phyloP scores from a whole-genome alignment of 2,888 invertebrate species.

The Drosophila eohydei region DNA sequence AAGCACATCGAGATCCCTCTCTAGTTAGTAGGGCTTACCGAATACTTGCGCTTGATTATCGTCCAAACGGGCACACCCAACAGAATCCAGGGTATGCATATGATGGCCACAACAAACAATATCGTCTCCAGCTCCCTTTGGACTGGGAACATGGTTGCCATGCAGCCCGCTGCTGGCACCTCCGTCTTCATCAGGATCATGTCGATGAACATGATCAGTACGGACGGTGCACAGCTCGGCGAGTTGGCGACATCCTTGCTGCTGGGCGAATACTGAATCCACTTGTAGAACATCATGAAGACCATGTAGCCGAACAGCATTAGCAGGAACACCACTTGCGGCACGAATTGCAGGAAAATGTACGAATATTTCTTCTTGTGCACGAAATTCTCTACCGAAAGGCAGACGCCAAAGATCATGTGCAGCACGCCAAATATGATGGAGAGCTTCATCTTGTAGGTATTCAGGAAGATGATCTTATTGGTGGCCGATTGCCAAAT shows the following conservation, averaged over 20 bases:
- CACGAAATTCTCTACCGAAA: conserved; percentile 91
- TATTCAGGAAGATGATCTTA: conserved; percentile 96
- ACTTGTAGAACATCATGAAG: conserved; percentile 95
- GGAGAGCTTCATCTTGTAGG: conserved; percentile 98
- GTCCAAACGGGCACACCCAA: conserved; percentile 94
- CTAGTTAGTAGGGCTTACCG: conserved; percentile 30
- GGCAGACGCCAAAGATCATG: conserved; percentile 96
- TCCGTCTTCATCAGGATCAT: conserved; percentile 89
- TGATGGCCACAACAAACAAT: conserved; percentile 91
- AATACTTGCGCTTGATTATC: conserved; percentile 84
- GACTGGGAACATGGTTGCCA: conserved; percentile 88
- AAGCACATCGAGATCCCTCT: too few species aligned
- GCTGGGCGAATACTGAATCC: conserved; percentile 89
- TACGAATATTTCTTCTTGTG: conserved; percentile 89
- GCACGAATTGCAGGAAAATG: conserved; percentile 93
- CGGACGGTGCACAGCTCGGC: conserved; percentile 89
- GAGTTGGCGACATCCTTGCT: conserved; percentile 74
- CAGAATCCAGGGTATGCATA: conserved; percentile 97
- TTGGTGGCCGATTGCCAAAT: conserved; percentile 92
- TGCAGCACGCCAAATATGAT: conserved; percentile 96
- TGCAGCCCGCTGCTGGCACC: conserved; percentile 85
- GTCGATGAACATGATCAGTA: conserved; percentile 91
- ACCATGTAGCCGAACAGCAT: conserved; percentile 96
- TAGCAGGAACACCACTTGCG: conserved; percentile 93
- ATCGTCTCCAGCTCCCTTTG: conserved; percentile 90